Conservation (phyloP, 2,113 vertebrate genomes). For the Platysteira castanea region DNA sequence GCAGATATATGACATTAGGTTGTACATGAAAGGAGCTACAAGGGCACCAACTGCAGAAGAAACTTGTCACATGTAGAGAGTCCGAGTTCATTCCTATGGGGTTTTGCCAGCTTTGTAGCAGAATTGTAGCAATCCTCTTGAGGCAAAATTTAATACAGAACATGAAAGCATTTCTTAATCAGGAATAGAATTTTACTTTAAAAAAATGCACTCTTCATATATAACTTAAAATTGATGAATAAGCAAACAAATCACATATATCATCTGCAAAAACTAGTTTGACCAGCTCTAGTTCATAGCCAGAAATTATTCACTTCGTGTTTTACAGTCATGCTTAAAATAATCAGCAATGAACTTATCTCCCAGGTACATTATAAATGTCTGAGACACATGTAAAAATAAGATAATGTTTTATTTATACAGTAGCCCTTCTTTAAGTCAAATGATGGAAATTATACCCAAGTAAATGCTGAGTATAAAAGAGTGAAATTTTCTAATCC, state of each 20-base stretch:
- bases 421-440: not conserved
- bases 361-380: not conserved
- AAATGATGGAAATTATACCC: not conserved
- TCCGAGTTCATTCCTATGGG: not conserved
- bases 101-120: not conserved
- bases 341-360: not conserved
- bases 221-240: not conserved
- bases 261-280: not conserved
- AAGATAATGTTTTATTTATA: not conserved
- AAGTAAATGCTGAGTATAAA: not conserved
- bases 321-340: not conserved
- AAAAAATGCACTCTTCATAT: not conserved
- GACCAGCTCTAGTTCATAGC: not conserved
- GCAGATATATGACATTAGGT: not conserved
- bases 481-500: not conserved
- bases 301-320: not conserved
- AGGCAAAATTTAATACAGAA: not conserved
- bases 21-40: not conserved
- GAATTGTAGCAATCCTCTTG: not conserved
- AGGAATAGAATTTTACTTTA: not conserved
- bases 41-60: not conserved
- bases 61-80: not conserved
- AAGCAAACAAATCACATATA: not conserved
- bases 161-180: not conserved
- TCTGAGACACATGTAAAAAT: conserved; percentile 1